Conservation (phyloP, 2,113 vertebrate genomes). For the Siphamia tubifer region DNA sequence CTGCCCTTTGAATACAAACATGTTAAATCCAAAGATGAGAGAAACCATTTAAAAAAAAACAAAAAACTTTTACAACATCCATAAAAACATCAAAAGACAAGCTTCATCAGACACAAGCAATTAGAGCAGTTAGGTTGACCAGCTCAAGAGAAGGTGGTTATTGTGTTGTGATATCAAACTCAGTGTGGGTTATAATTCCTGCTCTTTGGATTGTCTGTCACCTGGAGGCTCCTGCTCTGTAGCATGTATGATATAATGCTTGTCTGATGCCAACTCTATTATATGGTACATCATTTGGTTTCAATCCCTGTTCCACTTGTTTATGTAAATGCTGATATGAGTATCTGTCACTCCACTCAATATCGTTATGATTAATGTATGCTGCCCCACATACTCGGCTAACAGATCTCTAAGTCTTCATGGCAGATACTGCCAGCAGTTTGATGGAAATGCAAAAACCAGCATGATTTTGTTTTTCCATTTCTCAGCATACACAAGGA, state of each 20-base stretch:
- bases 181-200: neutral
- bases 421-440: constrained; percentile 38
- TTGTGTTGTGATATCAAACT: neutral
- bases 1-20: constrained; percentile 17
- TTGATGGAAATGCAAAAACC: constrained; percentile 46
- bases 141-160: neutral
- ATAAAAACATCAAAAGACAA: neutral
- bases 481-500: constrained; percentile 18
- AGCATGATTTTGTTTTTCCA: constrained; percentile 26
- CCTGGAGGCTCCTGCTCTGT: neutral
- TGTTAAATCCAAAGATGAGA: neutral
- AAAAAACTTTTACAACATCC: neutral
- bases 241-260: constrained; percentile 10
- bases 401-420: constrained; percentile 29
- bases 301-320: constrained; percentile 56
- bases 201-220: constrained; percentile 8
- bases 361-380: constrained; percentile 69
- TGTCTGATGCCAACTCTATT: constrained; percentile 51
- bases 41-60: no score
- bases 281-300: constrained; percentile 48
- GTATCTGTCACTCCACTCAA: constrained; percentile 59
- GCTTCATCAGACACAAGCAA: constrained; percentile 8
- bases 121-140: constrained; percentile 23
- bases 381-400: constrained; percentile 58
- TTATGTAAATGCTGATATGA: constrained; percentile 73